Evolutionary conservation across 2,888 invertebrate species (phyloP), one percentile per base, ranked within the genome.

Genomic region (Tridacna gigas): DNA sequence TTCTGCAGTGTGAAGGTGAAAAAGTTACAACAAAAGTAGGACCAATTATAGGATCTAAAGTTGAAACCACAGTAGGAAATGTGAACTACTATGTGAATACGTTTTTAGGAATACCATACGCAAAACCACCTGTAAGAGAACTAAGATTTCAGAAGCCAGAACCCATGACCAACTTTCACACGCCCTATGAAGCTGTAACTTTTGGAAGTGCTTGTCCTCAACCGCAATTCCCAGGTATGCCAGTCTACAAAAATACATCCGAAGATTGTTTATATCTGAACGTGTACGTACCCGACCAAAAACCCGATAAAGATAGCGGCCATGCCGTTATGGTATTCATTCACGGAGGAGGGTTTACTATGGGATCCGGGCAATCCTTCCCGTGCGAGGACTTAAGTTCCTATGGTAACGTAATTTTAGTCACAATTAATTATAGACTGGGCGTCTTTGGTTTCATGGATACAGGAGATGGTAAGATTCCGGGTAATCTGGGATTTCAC

Each of bases 191-290:
- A 9, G 74, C 60, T 11, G 3, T 18, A n/a, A n/a, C 26, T 20
- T 45, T 65, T n/a, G 75, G 63, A 45, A n/a, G 15, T 37, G 63
- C 75, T 11, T 75, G 75, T 75, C 61, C 63, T 7, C 75, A 75
- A 22, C 22, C 13, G 13, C 11, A 18, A 0, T 28, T 13, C 4
- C 67, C 67, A 20, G 28, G 45, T 4, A 22, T 65, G 20, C 51
- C 45, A 0, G 56, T 69, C 20, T n/a, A n/a, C 0, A 25, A 47
- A 37, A 97, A 28, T 11, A 25, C 18, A 12, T 65, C 97, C 48
- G 99, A 99, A 95, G 99, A 99, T 95, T 99, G 99, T 94, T 96
- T 99, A 12, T 99, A 98, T 95, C 95, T 99, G 93, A 99, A 98
- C 95, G 96, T 99, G 88, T 99, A 98, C 98, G 97, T 98, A 63